A percentile compares a stretch with the other conserved stretches of the same genome.
Evolutionary conservation across 2,888 invertebrate species (phyloP).

Genomic region (Trissolcus brochymenae): DNA sequence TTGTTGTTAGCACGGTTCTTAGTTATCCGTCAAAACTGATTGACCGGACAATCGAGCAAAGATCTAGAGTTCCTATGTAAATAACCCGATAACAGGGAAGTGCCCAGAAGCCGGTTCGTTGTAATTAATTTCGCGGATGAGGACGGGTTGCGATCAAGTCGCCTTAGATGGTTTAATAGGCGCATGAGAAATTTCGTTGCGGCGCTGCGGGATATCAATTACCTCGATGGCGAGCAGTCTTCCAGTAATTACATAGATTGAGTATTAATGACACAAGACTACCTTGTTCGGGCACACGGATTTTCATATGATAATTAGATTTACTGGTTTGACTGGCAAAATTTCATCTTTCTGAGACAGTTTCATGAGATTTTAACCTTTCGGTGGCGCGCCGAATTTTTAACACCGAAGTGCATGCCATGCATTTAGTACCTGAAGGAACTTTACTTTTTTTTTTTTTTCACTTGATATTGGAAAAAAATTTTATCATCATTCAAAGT

Average conservation of each 20-base stretch:
- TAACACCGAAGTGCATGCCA: too few relatives aligned
- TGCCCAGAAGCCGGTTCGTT: conserved; percentile 36
- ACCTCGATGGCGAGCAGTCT: conserved; percentile 26
- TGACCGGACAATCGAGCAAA: conserved; percentile 47
- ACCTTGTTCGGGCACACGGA: conserved; percentile 15
- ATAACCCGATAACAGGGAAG: conserved; percentile 26
- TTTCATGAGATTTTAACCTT: too few relatives aligned
- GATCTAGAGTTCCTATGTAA: conserved; percentile 30
- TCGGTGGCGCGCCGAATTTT: too few relatives aligned
- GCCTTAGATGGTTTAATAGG: conserved; percentile 49
- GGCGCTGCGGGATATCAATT: conserved; percentile 54
- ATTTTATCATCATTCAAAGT: too few relatives aligned
- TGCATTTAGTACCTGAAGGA: too few relatives aligned
- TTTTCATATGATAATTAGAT: too few relatives aligned
- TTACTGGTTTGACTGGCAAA: too few relatives aligned
- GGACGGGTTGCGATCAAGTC: conserved; percentile 32
- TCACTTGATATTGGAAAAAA: too few relatives aligned
- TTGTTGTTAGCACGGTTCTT: conserved; percentile 29
- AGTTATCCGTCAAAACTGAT: conserved; percentile 52
- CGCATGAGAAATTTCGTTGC: conserved; percentile 51
- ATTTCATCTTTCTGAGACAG: too few relatives aligned
- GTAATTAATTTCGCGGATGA: conserved; percentile 50
- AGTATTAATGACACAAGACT: conserved; percentile 34
- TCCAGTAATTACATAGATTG: conserved; percentile 45
- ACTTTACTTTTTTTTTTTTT: too few relatives aligned